Base-by-base conservation (phyloP, 2,797 vertebrate genomes). In the Rhabdophis nuchalis region DNA sequence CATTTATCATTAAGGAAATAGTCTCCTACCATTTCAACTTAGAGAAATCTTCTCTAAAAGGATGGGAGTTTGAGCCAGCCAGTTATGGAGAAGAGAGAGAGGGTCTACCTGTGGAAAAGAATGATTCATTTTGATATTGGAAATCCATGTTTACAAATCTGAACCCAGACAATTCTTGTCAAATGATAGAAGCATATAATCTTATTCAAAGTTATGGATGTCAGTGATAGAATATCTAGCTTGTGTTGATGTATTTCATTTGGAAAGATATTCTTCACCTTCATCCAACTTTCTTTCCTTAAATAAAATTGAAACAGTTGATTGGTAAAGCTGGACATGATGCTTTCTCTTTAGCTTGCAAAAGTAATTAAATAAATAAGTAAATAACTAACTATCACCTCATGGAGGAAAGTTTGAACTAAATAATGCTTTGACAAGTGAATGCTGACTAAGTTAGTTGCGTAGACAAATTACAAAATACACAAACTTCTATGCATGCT, bases 161-260 rank as follows among this genome's bases (percentile, higher is more conserved):
- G 89, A 13, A 29, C 29, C 14, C 12, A 86, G 52, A 6, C 13
- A 16, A 41, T 54, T 41, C 60, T 91, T 58, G 29, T 23, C 14
- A 50, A 52, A 93, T 87, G 89, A 93, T 77, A 12, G 13, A 58
- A 53, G 92, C 36, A 56, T 52, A 8, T 91, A 92, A n/a, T 90
- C 60, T 29, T 90, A 92, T 50, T 1, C 57, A 94, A 94, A 86
- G 1, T 25, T 46, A 46, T 46, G 0, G 77, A 23, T 27, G 20
- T 25, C 1, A 1, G 20, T 46, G n/a, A 72, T 72, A 8, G 6
- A 36, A 12, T 82, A 82, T 41, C 72, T 77, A 23, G 8, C 20
- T 46, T 12, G 4, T 82, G 3, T 25, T 41, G 20, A 23, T 82
- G 5, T 58, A n/a, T 88, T 23, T 58, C 68, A 85, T 53, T 60